Evolutionary conservation across 2,797 vertebrate species (phyloP).

Genomic region (Amblyraja radiata): DNA sequence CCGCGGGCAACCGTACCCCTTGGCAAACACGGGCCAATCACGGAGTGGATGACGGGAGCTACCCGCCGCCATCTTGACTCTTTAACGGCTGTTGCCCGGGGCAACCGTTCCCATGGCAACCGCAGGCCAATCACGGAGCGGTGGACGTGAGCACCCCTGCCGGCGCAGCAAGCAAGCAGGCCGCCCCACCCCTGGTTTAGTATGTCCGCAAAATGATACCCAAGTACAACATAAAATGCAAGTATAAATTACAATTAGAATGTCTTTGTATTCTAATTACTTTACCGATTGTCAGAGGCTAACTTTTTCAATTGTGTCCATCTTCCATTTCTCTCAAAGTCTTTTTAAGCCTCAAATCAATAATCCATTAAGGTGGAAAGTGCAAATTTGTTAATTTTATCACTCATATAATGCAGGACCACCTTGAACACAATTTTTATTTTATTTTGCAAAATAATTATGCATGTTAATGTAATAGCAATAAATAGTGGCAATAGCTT

Average conservation of each 20-base stretch:
- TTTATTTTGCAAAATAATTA: not conserved
- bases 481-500: not conserved
- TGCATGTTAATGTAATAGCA: not conserved
- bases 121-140: not conserved
- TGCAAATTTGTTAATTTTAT: not conserved
- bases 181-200: not conserved
- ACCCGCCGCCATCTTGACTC: no score
- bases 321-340: not conserved
- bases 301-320: not conserved
- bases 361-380: not conserved
- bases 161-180: no score
- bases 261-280: not conserved
- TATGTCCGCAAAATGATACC: not conserved
- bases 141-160: no score
- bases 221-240: not conserved
- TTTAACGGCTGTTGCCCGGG: no score
- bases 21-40: no score
- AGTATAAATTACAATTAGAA: not conserved
- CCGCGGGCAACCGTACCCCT: no score
- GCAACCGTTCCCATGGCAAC: no score
- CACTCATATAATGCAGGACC: not conserved
- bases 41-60: no score
- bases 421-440: not conserved
- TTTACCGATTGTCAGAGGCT: not conserved
- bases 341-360: not conserved